A percentile compares a stretch with the other conserved stretches of the same genome.
Evolutionary conservation across 2,797 vertebrate genomes (phyloP).

Genomic region (Muscicapa striata): DNA sequence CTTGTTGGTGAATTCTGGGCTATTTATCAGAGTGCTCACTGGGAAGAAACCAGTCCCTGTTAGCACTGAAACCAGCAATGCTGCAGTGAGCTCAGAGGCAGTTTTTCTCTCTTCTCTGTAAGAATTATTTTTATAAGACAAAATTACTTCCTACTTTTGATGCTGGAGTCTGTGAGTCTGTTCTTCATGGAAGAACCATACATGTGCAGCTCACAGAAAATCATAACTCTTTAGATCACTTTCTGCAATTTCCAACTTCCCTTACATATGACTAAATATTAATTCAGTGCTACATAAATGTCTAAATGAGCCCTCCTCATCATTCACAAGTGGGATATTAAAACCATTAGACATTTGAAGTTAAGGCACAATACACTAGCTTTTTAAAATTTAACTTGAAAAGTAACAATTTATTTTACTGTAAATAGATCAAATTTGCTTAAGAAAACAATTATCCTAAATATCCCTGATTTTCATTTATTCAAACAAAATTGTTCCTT

Average conservation of each 20-base stretch:
- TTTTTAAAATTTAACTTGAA: not conserved
- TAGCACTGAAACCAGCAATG: not conserved
- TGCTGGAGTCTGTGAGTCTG: not conserved
- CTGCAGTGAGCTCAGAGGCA: not conserved
- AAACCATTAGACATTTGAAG: not conserved
- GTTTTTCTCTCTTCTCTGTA: not conserved
- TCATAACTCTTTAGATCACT: not conserved
- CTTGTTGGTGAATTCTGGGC: not conserved
- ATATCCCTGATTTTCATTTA: not conserved
- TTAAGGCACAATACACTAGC: not conserved
- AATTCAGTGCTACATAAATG: not conserved
- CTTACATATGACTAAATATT: not conserved
- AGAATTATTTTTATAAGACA: not conserved
- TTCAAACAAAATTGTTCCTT: not conserved
- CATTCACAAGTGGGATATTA: not conserved
- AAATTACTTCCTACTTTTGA: not conserved
- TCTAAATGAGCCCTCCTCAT: not conserved
- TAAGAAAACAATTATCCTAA: not conserved
- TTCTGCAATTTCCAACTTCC: not conserved
- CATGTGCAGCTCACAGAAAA: not conserved
- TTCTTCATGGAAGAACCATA: not conserved
- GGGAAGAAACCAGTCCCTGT: not conserved
- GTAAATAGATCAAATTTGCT: not conserved
- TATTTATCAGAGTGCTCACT: not conserved
- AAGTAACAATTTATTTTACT: not conserved